phyloP scores from a whole-genome alignment of 2,113 vertebrate species.

The Brachyistius frenatus region DNA sequence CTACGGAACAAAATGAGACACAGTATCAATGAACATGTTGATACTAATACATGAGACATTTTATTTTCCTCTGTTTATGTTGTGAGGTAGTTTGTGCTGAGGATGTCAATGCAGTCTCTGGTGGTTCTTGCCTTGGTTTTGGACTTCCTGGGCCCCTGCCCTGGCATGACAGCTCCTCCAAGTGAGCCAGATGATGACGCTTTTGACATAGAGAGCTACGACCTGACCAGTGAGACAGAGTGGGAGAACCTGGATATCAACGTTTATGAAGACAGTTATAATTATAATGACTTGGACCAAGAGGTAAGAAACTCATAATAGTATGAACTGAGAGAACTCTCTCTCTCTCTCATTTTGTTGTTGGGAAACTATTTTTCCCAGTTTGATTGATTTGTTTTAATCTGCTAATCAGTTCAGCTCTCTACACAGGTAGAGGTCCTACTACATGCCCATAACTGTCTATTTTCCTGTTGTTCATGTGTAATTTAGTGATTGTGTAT shows the following conservation, averaged over 20 bases:
- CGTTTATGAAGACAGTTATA: conserved; percentile 79
- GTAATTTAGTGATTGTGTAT: too few relatives aligned
- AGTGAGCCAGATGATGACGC: conserved; percentile 3
- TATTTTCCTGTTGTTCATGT: too few relatives aligned
- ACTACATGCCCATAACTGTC: too few relatives aligned
- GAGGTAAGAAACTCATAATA: conserved; percentile 63
- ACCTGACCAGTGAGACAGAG: conserved; percentile 72
- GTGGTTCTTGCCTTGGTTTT: conserved; percentile 38
- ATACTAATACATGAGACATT: not conserved
- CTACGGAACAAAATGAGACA: too few relatives aligned
- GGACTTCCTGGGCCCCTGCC: conserved; percentile 33
- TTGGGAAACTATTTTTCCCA: too few relatives aligned
- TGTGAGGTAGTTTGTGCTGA: conserved; percentile 13
- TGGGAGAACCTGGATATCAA: conserved; percentile 79
- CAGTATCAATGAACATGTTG: too few relatives aligned
- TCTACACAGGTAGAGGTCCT: too few relatives aligned
- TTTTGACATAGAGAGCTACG: conserved; percentile 69
- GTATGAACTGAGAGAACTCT: too few relatives aligned
- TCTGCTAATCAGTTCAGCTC: too few relatives aligned
- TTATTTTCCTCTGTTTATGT: not conserved
- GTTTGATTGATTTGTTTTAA: too few relatives aligned
- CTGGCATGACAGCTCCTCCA: conserved; percentile 45
- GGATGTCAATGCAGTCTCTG: conserved; percentile 48
- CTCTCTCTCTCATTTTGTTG: too few relatives aligned
- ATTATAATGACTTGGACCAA: conserved; percentile 77